phyloP scores from a whole-genome alignment of 1,140 invertebrate species.

The Drosophila serrata region DNA sequence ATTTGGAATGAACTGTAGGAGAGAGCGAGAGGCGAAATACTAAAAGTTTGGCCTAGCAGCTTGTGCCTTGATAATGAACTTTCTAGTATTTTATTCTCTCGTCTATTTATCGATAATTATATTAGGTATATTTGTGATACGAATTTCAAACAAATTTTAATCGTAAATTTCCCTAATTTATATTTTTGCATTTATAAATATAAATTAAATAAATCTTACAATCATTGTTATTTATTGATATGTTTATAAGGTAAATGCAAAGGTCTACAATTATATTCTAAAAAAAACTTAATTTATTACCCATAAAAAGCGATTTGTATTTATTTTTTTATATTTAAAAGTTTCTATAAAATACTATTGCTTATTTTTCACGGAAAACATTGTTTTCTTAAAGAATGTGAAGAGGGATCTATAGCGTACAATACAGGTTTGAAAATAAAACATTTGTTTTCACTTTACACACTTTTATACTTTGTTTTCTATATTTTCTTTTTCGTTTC shows the following conservation, averaged over 20 bases:
- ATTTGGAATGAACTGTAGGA: not conserved
- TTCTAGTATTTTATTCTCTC: no score
- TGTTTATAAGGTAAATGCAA: not conserved
- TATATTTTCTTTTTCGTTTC: not conserved
- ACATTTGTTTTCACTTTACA: slow-evolving; percentile 3
- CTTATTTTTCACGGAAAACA: not conserved
- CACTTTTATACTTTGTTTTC: not conserved
- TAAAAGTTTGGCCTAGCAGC: not conserved
- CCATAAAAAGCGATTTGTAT: not conserved
- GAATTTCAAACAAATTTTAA: not conserved
- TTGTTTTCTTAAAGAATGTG: not conserved
- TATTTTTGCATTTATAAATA: no score
- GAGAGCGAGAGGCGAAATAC: not conserved
- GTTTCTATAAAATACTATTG: not conserved
- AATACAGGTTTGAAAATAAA: not conserved
- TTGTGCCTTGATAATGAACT: not conserved
- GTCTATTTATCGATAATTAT: not conserved
- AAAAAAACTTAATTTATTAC: not conserved
- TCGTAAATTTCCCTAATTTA: no score
- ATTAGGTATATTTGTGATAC: not conserved
- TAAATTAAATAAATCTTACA: not conserved
- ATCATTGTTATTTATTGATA: not conserved
- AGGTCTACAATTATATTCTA: not conserved
- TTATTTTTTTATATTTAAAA: not conserved
- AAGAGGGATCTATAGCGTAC: not conserved